Percentiles rank a stretch among this genome's conserved stretches.
Evolutionary conservation across 2,888 invertebrate species (phyloP).

Genomic region (Cordylochernes scorpioides): DNA sequence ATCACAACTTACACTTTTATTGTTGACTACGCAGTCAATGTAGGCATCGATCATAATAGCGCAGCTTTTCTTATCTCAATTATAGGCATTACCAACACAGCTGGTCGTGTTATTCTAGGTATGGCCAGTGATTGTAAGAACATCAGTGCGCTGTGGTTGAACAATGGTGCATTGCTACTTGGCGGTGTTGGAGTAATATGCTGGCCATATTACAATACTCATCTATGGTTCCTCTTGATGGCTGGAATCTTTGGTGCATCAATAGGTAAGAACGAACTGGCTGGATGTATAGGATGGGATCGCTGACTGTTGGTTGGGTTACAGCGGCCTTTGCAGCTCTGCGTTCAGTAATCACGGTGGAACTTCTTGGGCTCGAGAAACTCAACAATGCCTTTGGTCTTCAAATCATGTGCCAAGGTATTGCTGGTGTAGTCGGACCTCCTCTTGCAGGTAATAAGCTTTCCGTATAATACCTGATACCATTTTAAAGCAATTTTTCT

Average conservation of each 20-base stretch:
- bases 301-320: slow-evolving; percentile 21
- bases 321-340: slow-evolving; percentile 78
- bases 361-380: slow-evolving; percentile 25
- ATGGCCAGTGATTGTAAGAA: no score
- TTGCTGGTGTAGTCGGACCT: slow-evolving; percentile 23
- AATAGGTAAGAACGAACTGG: slow-evolving; percentile 38
- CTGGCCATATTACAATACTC: slow-evolving; percentile 34
- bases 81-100: no score
- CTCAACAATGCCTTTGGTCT: slow-evolving; percentile 27
- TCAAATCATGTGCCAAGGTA: slow-evolving; percentile 26
- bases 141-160: no score
- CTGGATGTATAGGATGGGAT: no score
- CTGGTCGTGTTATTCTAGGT: no score
- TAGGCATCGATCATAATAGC: no score
- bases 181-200: slow-evolving; percentile 55
- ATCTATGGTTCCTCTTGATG: slow-evolving; percentile 44
- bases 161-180: no score
- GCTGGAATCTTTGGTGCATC: slow-evolving; percentile 58
- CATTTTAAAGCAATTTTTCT: no score
- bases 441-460: slow-evolving; percentile 26
- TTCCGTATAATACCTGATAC: no score
- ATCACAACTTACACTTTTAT: no score
- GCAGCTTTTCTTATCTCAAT: no score
- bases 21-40: no score
- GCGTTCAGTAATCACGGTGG: slow-evolving; percentile 31